Percentiles rank a stretch among this genome's conserved stretches.
phyloP scores from a whole-genome alignment of 2,113 vertebrate genomes.

The Proteles cristata region DNA sequence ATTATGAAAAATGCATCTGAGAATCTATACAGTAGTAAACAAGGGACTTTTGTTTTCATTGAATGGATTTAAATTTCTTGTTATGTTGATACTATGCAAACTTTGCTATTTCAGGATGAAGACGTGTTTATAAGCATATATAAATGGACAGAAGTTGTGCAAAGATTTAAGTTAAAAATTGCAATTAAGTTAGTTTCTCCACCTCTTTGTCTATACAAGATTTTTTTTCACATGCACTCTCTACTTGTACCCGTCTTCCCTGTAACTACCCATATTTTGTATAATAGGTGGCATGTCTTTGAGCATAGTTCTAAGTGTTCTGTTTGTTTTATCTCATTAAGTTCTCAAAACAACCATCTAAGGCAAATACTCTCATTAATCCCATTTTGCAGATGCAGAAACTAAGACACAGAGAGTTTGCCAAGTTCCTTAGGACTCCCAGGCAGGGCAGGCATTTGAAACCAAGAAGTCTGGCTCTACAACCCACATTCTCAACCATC shows the following conservation, averaged over 20 bases:
- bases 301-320: not conserved
- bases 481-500: not conserved
- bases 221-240: not conserved
- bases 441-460: not conserved
- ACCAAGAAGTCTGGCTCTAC: not conserved
- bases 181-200: not conserved
- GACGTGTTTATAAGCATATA: not conserved
- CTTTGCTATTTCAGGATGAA: not conserved
- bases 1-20: not conserved
- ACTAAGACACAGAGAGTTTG: not conserved
- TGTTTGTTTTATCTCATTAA: not conserved
- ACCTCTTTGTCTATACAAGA: not conserved
- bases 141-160: not conserved
- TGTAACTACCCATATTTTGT: not conserved
- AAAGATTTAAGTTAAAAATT: constrained; percentile 11
- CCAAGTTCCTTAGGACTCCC: not conserved
- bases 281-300: not conserved
- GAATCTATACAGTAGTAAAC: not conserved
- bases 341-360: not conserved
- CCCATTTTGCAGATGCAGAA: not conserved
- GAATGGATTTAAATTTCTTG: not conserved
- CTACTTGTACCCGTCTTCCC: not conserved
- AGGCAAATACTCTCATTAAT: not conserved
- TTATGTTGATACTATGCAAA: not conserved
- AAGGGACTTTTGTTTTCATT: not conserved